Evolutionary conservation across 2,797 vertebrate genomes (phyloP), one percentile per base, ranked within the genome.

Genomic region (Clarias laeviceps): DNA sequence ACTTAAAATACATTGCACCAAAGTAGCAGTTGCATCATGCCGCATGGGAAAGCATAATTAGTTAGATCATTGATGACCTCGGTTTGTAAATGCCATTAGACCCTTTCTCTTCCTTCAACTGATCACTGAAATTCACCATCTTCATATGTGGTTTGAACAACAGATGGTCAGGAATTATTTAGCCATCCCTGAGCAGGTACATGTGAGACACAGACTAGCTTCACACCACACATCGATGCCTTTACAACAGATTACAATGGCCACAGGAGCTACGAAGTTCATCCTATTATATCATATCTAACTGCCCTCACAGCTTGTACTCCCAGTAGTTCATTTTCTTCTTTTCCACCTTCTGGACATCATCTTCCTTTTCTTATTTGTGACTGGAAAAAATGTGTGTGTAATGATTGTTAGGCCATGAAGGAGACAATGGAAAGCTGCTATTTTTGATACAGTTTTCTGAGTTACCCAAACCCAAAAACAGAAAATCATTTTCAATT

Each of bases 321-420:
- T 81, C 40, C 27, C 27, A 82, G 9, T 9, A 54, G 54, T 82
- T 73, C 37, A 54, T 73, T 61, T 65, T 78, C 29, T 57, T 74
- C 5, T 66, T 57, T 69, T 78, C 57, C 70, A 64, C 68, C 24
- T 72, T 68, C 27, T 64, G 59, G 56, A 22, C 77, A 57, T 95
- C 93, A 95, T 89, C 87, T 84, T 22, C 92, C 90, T 93, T 94
- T 95, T 85, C 74, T 91, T 27, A 94, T 90, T 91, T 95, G 95
- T 69, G 95, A 93, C 95, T 95, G 89, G 4, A 92, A 89, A 87
- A 50, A 84, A 17, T 11, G 34, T 61, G 18, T 7, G 29, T 57
- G n/a, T 77, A 9, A 37, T 20, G 11, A 40, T 32, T 54, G 66
- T 64, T 59, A 79, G 22, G 27, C 1, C 73, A 61, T 73, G 20